Base-by-base conservation (phyloP, 2,888 invertebrate genomes). In the Sylvicola cinctus region DNA sequence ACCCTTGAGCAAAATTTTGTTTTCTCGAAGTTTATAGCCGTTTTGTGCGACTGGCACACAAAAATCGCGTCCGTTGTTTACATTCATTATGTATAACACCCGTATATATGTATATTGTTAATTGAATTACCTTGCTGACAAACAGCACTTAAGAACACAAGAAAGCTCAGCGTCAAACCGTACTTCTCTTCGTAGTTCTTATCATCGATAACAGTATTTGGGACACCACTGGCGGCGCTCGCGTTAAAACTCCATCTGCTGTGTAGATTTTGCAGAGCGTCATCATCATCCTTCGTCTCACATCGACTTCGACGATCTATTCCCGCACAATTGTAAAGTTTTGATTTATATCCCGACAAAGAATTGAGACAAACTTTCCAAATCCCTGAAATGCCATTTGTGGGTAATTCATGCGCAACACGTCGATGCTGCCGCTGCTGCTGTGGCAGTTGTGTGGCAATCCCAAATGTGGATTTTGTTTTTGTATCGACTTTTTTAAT, bases 61-160 rank as follows among this genome's bases (percentile, higher is more conserved):
- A 20, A 20, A 20, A 4, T n/a, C n/a, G n/a, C n/a, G n/a, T n/a
- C 5, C 20, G 20, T 20, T 20, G 20, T 20, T 20, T 8, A 20
- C 20, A 20, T 20, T 20, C 20, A 20, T 20, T 20, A 20, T 20
- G 20, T 8, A 20, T n/a, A n/a, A n/a, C n/a, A n/a, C n/a, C 8
- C 11, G 25, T 25, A 25, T 25, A 11, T 25, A 11, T 25, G 25
- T 25, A 28, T 4, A 28, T 13, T 28, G 14, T 13, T 28, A 13
- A 20, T 28, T 28, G 14, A 38, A 35, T 38, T 41, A 48, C 62
- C 63, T 52, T 63, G 63, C 39, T 61, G 62, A 37, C 59, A 58
- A 39, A 62, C 49, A 7, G 61, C 55, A 16, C 60, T 58, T 20
- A 55, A 48, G 32, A 57, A 55, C 36, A 61, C 59, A 3, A 62